Evolutionary conservation across 1,140 invertebrate genomes (phyloP).

Genomic region (Euwallacea similis): DNA sequence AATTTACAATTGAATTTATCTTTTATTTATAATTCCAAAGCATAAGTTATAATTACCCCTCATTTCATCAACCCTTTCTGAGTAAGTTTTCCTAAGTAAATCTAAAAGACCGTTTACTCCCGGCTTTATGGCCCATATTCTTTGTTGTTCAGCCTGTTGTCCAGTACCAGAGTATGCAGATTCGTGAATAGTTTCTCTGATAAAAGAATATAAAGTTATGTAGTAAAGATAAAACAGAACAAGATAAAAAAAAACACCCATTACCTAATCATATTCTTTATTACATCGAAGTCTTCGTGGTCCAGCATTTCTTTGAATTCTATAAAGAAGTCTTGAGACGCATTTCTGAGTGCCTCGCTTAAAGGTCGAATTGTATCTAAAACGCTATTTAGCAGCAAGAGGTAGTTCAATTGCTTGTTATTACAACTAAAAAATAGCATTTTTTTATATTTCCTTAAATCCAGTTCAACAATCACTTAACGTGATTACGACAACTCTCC

Average conservation of each 20-base stretch:
- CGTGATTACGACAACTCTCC: neutral
- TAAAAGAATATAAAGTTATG: conserved; percentile 4
- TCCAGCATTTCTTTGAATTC: conserved; percentile 39
- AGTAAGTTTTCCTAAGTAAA: conserved; percentile 75
- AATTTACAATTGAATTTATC: too few species aligned
- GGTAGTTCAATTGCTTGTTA: conserved; percentile 78
- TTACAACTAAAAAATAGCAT: conserved; percentile 51
- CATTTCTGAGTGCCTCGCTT: conserved; percentile 60
- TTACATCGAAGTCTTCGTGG: conserved; percentile 42
- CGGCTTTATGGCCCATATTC: conserved; percentile 82
- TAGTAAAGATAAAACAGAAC: neutral
- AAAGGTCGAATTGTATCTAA: conserved; percentile 72
- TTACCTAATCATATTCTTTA: conserved; percentile 43
- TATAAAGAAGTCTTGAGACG: conserved; percentile 62
- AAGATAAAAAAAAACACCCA: neutral
- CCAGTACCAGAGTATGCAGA: conserved; percentile 64
- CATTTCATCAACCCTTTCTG: conserved; percentile 77
- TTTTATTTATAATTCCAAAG: conserved; percentile 3
- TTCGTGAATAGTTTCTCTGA: conserved; percentile 66
- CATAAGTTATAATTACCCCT: conserved; percentile 55
- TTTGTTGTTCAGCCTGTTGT: conserved; percentile 73
- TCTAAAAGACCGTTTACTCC: conserved; percentile 75
- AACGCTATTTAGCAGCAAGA: conserved; percentile 76
- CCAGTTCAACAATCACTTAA: neutral
- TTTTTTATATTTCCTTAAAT: conserved; percentile 6